Evolutionary conservation across 1,140 invertebrate genomes (phyloP), one percentile per base, ranked within the genome.

Genomic region (Pogonomyrmex californicus): DNA sequence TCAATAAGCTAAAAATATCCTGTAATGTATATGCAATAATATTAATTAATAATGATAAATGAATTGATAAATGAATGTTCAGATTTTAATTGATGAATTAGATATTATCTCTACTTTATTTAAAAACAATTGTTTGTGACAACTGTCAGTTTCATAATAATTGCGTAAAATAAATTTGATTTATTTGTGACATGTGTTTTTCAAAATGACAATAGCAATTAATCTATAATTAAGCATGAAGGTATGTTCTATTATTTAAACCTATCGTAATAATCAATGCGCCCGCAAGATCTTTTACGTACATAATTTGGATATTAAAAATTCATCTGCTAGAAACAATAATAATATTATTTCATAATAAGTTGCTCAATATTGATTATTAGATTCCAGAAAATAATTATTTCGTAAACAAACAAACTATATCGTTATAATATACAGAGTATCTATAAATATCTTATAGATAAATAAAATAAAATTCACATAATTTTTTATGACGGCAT

Each of bases 301-400:
- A 4, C 17, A 75, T 58, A 41, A 58, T 76, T 76, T 76, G 41
- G 10, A 75, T 75, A 75, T 75, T 75, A 75, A 75, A 75, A 56
- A 7, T 54, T 9, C 1, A 51, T 75, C 9, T 36, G 71, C n/a
- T n/a, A 56, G 36, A 56, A 56, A n/a, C 71, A 56, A 75, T n/a
- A 38, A 73, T 12, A 73, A 75, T 75, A 58, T 73, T 73, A 49
- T 41, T 65, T 65, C 4, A 36, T 9, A 17, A 60, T 17, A 17
- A 76, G 30, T 6, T 2, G 54, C 14, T 58, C 38, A n/a, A 76
- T 14, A 47, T 76, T 60, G 14, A 60, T 62, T 77, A 62, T 62
- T 60, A 77, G 62, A 77, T 77, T 77, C 41, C 23, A 49, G 36
- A 60, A 56, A 58, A 41, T 30, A 41, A 76, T 56, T 12, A 56